A percentile compares a stretch with the other conserved stretches of the same genome.
Conservation (phyloP, 1,140 invertebrate species). For the Phortica variegata region DNA sequence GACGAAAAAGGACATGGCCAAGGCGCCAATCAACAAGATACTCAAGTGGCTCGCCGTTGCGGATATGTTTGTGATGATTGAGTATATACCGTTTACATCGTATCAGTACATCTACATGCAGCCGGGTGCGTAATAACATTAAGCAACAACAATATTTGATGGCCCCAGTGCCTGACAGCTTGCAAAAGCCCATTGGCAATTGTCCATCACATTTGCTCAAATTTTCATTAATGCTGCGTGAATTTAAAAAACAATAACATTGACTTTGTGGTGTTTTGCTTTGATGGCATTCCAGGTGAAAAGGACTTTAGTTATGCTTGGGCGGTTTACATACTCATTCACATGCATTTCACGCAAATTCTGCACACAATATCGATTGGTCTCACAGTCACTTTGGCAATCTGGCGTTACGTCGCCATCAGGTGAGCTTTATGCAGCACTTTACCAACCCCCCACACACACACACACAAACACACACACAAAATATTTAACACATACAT, state of each 20-base stretch:
- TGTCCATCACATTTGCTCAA: background rate
- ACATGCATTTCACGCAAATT: conserved; percentile 77
- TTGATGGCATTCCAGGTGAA: conserved; percentile 43
- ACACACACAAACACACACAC: too few species aligned
- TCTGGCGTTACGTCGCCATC: conserved; percentile 59
- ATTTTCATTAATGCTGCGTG: too few species aligned
- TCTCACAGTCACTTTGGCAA: conserved; percentile 77
- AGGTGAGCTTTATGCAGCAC: too few species aligned
- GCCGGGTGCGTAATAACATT: conserved; percentile 31
- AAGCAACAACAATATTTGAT: background rate
- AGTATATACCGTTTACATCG: conserved; percentile 80
- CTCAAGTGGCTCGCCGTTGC: conserved; percentile 78
- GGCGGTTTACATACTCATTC: conserved; percentile 74
- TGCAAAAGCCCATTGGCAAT: background rate
- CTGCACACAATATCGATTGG: conserved; percentile 87
- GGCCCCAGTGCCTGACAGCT: background rate
- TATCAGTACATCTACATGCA: conserved; percentile 70
- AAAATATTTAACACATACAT: too few species aligned
- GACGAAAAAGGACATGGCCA: conserved; percentile 78
- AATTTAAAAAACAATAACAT: too few species aligned
- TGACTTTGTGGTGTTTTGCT: conserved; percentile 16
- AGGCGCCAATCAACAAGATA: conserved; percentile 80
- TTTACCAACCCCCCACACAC: background rate
- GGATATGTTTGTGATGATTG: conserved; percentile 84
- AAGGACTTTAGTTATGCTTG: conserved; percentile 66